Percentiles rank a stretch among this genome's conserved stretches.
Conservation (phyloP, 2,113 vertebrate genomes). For the Madoqua kirkii region DNA sequence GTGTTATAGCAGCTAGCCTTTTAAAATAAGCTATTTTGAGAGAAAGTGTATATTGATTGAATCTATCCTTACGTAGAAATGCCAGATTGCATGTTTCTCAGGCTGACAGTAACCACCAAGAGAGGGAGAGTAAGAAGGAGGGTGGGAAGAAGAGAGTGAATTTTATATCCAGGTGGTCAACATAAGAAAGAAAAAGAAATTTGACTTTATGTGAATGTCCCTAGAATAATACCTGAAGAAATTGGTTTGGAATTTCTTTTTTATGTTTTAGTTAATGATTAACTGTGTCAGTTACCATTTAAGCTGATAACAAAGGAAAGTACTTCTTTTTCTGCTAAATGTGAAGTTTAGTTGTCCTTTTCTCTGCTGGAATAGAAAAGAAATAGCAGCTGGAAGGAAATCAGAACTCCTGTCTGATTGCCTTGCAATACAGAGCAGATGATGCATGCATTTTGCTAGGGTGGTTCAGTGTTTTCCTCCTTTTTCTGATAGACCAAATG, state of each 20-base stretch:
- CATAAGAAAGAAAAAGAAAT: background rate
- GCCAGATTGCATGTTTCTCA: background rate
- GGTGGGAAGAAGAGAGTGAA: background rate
- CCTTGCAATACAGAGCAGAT: background rate
- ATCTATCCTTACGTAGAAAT: background rate
- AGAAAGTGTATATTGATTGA: background rate
- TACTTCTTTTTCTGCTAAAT: background rate
- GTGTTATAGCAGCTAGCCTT: background rate
- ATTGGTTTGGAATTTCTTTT: background rate
- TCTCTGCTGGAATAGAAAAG: background rate
- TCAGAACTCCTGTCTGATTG: background rate
- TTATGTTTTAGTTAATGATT: background rate
- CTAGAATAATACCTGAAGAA: background rate
- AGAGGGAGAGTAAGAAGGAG: background rate
- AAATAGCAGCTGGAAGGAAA: constrained; percentile 16
- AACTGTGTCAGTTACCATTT: background rate
- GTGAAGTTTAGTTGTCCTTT: background rate
- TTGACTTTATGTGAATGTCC: background rate
- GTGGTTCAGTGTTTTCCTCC: background rate
- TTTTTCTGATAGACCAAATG: background rate
- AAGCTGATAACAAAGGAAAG: background rate
- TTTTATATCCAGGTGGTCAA: background rate
- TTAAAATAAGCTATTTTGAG: background rate
- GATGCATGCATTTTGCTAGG: background rate
- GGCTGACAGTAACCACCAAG: background rate